A percentile compares a stretch with the other conserved stretches of the same genome.
Evolutionary conservation across 2,113 vertebrate species (phyloP).

Genomic region (Stigmatopora argus): DNA sequence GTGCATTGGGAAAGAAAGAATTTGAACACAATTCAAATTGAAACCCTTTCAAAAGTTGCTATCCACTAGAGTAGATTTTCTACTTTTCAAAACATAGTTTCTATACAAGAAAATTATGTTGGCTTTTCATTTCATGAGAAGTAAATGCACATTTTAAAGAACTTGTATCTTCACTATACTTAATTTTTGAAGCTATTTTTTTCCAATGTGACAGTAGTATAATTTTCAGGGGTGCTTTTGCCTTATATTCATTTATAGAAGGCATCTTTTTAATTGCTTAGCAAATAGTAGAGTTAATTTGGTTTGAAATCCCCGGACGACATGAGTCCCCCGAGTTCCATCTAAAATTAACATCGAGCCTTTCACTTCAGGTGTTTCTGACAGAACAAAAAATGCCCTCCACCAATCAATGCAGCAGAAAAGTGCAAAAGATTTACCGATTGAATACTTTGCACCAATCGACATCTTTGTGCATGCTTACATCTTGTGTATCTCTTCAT

Average conservation of each 20-base stretch:
- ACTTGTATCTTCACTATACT: no score
- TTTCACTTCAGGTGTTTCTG: conserved; percentile 30
- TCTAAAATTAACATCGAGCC: conserved; percentile 30
- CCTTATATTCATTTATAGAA: no score
- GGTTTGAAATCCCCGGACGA: conserved; percentile 16
- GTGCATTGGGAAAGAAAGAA: not conserved
- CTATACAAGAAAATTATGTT: not conserved
- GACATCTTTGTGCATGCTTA: no score
- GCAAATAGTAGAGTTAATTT: not conserved
- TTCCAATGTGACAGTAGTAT: no score
- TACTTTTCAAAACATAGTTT: not conserved
- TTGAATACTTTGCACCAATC: no score
- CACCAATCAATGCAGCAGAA: conserved; percentile 10
- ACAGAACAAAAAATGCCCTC: conserved; percentile 7
- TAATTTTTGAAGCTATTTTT: no score
- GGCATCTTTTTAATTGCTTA: no score
- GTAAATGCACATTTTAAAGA: no score
- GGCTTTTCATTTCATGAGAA: not conserved
- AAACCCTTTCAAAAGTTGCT: not conserved
- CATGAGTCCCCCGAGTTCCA: conserved; percentile 6
- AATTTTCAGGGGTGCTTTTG: no score
- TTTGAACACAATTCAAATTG: not conserved
- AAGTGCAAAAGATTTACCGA: no score
- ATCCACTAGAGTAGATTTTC: not conserved
- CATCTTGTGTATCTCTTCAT: no score